These are phyloP conservation scores for Margarornis squamiger DNA, from an alignment of 2,797 vertebrate genomes.

Conservation along the genomic window DNA sequence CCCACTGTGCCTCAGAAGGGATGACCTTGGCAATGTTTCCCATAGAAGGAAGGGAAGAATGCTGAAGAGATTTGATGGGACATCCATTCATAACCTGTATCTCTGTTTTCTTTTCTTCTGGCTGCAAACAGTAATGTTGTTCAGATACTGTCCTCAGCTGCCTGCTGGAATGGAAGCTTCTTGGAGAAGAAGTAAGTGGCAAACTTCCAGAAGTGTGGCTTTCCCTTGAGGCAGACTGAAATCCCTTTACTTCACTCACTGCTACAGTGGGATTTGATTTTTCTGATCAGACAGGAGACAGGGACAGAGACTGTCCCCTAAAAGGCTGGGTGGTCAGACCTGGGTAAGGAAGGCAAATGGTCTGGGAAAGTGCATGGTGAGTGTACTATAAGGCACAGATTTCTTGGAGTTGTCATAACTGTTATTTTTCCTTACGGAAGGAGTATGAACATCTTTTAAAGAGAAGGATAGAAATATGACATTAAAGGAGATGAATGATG, in stretches of 20 bases:
- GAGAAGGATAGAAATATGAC: not conserved
- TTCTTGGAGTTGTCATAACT: not conserved
- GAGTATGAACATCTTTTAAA: not conserved
- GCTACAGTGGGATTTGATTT: not conserved
- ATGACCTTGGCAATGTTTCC: not conserved
- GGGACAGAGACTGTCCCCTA: not conserved
- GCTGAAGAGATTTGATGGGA: not conserved
- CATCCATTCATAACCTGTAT: not conserved
- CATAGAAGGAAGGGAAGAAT: not conserved
- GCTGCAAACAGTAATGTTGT: slow-evolving; percentile 83
- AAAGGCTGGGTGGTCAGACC: not conserved
- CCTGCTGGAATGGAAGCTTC: slow-evolving; percentile 98
- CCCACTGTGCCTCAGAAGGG: not conserved
- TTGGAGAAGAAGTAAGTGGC: slow-evolving; percentile 91
- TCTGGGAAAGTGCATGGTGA: not conserved
- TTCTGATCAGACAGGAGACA: not conserved
- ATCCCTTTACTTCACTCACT: not conserved
- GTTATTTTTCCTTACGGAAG: not conserved
- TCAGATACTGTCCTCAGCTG: slow-evolving; percentile 91
- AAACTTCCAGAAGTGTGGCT: not conserved
- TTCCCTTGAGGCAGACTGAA: not conserved
- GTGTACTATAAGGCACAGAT: not conserved
- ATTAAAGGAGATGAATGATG: not conserved
- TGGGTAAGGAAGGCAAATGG: not conserved
- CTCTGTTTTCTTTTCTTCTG: slow-evolving; percentile 18